Percentiles rank a stretch among this genome's conserved stretches.
phyloP scores from a whole-genome alignment of 2,888 invertebrate species.

The Caenorhabditis doughertyi region DNA sequence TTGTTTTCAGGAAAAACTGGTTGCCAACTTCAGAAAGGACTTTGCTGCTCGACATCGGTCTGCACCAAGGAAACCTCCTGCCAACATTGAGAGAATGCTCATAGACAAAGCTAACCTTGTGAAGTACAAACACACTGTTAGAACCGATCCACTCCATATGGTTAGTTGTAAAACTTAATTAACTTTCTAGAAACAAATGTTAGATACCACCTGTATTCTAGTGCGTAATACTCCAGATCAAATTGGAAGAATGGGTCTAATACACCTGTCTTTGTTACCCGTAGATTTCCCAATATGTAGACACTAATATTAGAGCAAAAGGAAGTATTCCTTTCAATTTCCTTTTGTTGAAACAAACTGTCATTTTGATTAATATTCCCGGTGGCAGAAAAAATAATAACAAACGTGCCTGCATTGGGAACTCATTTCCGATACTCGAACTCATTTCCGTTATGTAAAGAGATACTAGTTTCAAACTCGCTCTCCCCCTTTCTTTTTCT shows the following conservation, averaged over 20 bases:
- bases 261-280: too few relatives aligned
- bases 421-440: constrained; percentile 27
- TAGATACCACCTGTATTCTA: too few relatives aligned
- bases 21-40: constrained; percentile 17
- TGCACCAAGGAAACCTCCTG: neutral
- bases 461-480: too few relatives aligned
- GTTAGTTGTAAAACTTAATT: too few relatives aligned
- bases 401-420: constrained; percentile 1
- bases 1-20: constrained; percentile 38
- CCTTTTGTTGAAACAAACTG: neutral
- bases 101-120: constrained; percentile 4
- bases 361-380: neutral
- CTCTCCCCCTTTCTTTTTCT: too few relatives aligned
- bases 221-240: too few relatives aligned
- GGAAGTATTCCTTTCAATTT: neutral
- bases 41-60: neutral
- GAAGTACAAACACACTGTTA: constrained; percentile 22
- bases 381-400: neutral
- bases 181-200: too few relatives aligned
- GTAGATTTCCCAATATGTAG: too few relatives aligned
- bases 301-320: too few relatives aligned
- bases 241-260: too few relatives aligned
- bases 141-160: constrained; percentile 12
- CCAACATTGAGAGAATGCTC: constrained; percentile 21
- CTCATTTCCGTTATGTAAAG: constrained; percentile 40